phyloP scores from a whole-genome alignment of 2,797 vertebrate species.

The Gephyroberyx darwinii region DNA sequence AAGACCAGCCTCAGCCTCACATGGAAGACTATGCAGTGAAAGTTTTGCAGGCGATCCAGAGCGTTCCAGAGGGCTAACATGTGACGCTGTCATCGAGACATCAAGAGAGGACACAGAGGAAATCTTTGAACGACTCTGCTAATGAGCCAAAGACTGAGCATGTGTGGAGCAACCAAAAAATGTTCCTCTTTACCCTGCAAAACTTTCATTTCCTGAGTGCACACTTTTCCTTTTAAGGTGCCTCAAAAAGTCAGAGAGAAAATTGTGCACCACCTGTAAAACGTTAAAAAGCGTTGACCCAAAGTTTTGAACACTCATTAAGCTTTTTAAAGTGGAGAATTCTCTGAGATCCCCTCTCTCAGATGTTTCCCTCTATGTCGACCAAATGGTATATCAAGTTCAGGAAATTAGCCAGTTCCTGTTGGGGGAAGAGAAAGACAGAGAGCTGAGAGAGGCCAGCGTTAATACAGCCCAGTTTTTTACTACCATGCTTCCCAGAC shows the following conservation, averaged over 20 bases:
- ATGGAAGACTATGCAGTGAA: too few species aligned
- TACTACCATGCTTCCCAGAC: conserved; percentile 40
- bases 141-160: conserved; percentile 48
- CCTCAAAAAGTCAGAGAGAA: conserved; percentile 48
- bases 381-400: conserved; percentile 80
- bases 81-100: conserved; percentile 18
- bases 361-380: conserved; percentile 72
- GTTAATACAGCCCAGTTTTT: conserved; percentile 53
- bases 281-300: conserved; percentile 74
- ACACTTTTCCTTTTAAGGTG: conserved; percentile 56
- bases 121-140: conserved; percentile 44
- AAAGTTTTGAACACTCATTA: conserved; percentile 75
- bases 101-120: conserved; percentile 20
- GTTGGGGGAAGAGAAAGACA: conserved; percentile 72
- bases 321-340: conserved; percentile 65
- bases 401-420: conserved; percentile 86
- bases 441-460: conserved; percentile 59
- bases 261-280: conserved; percentile 70
- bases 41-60: neutral
- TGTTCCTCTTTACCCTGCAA: conserved; percentile 30
- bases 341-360: conserved; percentile 67
- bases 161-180: conserved; percentile 13
- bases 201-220: conserved; percentile 68
- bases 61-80: neutral
- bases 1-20: conserved; percentile 31